Base-by-base conservation (phyloP, 2,113 vertebrate species). In the Empidonax alnorum region DNA sequence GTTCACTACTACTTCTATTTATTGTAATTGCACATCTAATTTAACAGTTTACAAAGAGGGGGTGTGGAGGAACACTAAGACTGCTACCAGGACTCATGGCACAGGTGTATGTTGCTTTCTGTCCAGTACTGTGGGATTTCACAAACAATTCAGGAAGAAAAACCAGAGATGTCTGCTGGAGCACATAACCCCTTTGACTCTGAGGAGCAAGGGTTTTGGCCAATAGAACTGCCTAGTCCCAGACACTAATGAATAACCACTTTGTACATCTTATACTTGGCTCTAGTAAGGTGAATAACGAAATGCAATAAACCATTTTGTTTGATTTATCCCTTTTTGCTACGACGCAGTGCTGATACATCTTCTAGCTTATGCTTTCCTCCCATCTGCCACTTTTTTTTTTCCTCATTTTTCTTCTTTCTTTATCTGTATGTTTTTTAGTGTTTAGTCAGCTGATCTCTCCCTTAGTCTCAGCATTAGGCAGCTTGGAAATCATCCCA, bases 81-180 rank as follows among this genome's bases (percentile, higher is more conserved):
- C 24, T 55, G 31, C 66, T 47, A 65, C 41, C 0, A 2, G 15
- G 37, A 71, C 30, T 19, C 21, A 25, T 0, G 0, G 4, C 62
- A 33, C 3, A 0, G 11, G 9, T 2, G 2, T 14, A 21, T 0
- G 0, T 4, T 55, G 41, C 20, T 50, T 78, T 94, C 74, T 87
- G 47, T 35, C 52, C 58, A 50, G 66, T 25, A 59, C 23, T 55
- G 31, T 0, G 0, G 37, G 47, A 80, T 73, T 69, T 71, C 80
- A 69, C 33, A 10, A 53, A 74, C 33, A 28, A 20, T 0, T 65
- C 24, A 62, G 56, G n/a, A 83, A 33, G 19, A 50, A 75, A 53
- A 74, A 12, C 1, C 28, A 12, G 37, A 55, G n/a, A 50, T n/a
- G 69, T 78, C 61, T 67, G 73, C 61, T 89, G 1, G 6, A 78